phyloP scores from a whole-genome alignment of 1,140 invertebrate species.

The Ips nitidus region DNA sequence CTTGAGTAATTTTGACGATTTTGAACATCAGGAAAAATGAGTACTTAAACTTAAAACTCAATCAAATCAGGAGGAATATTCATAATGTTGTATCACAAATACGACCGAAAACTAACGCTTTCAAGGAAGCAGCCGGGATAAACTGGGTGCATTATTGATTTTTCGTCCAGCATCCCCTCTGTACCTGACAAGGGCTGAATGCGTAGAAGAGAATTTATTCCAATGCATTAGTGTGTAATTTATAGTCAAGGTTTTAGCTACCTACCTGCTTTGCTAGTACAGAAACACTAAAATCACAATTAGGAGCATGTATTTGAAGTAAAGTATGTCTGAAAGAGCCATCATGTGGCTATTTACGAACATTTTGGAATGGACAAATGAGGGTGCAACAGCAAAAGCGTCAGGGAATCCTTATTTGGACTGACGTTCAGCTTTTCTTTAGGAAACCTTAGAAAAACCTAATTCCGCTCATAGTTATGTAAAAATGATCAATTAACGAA shows the following conservation, averaged over 20 bases:
- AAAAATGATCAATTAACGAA: too few species aligned
- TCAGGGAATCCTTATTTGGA: not conserved
- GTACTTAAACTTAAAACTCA: not conserved
- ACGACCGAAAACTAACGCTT: not conserved
- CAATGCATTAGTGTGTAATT: too few species aligned
- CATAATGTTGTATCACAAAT: not conserved
- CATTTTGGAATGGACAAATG: slow-evolving; percentile 14
- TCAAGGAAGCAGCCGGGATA: not conserved
- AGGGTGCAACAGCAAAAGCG: not conserved
- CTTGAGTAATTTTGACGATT: slow-evolving; percentile 4
- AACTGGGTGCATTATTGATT: slow-evolving; percentile 14
- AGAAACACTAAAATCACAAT: slow-evolving; percentile 35
- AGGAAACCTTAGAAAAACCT: slow-evolving; percentile 3
- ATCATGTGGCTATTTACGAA: slow-evolving; percentile 36
- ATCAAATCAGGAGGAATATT: not conserved
- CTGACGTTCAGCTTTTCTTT: not conserved
- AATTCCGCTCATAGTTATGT: not conserved
- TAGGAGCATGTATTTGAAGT: slow-evolving; percentile 37
- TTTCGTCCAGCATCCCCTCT: slow-evolving; percentile 17
- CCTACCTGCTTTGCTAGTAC: slow-evolving; percentile 10
- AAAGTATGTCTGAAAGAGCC: slow-evolving; percentile 35
- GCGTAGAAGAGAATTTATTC: not conserved
- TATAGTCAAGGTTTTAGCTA: too few species aligned
- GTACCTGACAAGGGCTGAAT: slow-evolving; percentile 6
- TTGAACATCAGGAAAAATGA: not conserved